Base-by-base conservation (phyloP, 2,113 vertebrate species). In the Puffinus mauretanicus region DNA sequence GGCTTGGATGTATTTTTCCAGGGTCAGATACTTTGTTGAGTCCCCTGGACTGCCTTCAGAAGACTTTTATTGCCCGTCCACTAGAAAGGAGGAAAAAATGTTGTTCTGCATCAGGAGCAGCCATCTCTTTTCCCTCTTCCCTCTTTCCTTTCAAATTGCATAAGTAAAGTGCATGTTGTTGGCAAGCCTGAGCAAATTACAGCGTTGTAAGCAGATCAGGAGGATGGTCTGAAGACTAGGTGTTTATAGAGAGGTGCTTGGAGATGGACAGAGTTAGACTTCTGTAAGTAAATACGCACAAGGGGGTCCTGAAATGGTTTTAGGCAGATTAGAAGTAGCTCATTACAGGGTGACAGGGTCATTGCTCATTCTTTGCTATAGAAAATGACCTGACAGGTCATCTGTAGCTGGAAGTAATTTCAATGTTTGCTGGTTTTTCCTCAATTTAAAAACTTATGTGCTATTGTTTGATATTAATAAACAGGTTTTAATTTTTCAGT, bases 121-220 rank as follows among this genome's bases (percentile, higher is more conserved):
- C 42, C 40, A 83, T 21, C 22, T 72, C 86, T 69, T 70, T 70
- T 70, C 34, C 25, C 11, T 88, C 78, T 89, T 60, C 40, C 44
- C 47, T 76, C 8, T 58, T 60, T 83, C 36, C 51, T 36, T 96
- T 94, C 90, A 96, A 97, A 94, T 90, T 88, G 54, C 26, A 38
- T 84, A 97, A 95, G 85, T 91, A 94, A 95, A 97, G 51, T 85
- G 51, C 32, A 66, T 49, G 44, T 82, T 97, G 67, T 88, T 96
- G 81, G 90, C 71, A 73, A 70, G 24, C 32, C 26, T 58, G 60
- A 78, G 76, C 2, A 1, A 69, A 69, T 84, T 86, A 94, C 86
- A 92, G 49, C 54, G 62, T 44, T 92, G 34, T 81, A 93, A 84
- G 80, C 44, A 94, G 81, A 88, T 94, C 47, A 85, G 72, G 57